Percentiles rank a stretch among this genome's conserved stretches.
These are phyloP conservation scores for Heliconius melpomene DNA, from an alignment of 1,140 invertebrate genomes.

Conservation along the genomic window DNA sequence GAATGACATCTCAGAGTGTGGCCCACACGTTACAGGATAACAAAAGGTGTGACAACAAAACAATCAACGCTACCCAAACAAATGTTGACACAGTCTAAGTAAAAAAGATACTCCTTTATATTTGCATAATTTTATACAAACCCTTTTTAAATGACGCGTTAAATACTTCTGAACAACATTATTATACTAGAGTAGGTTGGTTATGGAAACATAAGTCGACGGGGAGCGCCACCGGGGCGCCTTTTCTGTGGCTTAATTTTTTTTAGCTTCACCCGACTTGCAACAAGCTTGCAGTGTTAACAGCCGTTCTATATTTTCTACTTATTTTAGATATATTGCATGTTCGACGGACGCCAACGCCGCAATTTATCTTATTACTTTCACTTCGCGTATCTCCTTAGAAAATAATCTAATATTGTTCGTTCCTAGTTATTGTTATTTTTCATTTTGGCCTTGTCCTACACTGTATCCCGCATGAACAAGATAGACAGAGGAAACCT, in stretches of 20 bases:
- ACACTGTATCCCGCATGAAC: too few species aligned
- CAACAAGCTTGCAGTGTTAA: too few species aligned
- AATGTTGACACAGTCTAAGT: slow-evolving; percentile 5
- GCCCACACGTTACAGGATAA: not conserved
- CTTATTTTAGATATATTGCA: too few species aligned
- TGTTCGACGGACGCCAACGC: too few species aligned
- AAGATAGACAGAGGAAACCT: too few species aligned
- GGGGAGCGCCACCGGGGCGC: not conserved
- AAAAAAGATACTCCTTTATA: slow-evolving; percentile 28
- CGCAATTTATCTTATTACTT: too few species aligned
- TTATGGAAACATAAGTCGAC: not conserved
- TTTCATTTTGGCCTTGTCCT: too few species aligned
- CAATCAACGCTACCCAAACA: not conserved
- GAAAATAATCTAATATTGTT: too few species aligned
- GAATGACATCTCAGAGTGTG: not conserved
- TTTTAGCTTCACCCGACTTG: not conserved
- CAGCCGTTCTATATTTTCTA: too few species aligned
- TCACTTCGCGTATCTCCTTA: too few species aligned
- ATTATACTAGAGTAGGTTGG: slow-evolving; percentile 56
- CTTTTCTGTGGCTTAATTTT: not conserved
- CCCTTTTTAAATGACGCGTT: slow-evolving; percentile 66
- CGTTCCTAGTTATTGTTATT: too few species aligned
- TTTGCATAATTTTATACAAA: slow-evolving; percentile 64
- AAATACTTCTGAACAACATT: slow-evolving; percentile 60
- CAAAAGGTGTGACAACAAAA: not conserved